Conservation (phyloP, 2,888 invertebrate genomes). For the Lasius platythorax region DNA sequence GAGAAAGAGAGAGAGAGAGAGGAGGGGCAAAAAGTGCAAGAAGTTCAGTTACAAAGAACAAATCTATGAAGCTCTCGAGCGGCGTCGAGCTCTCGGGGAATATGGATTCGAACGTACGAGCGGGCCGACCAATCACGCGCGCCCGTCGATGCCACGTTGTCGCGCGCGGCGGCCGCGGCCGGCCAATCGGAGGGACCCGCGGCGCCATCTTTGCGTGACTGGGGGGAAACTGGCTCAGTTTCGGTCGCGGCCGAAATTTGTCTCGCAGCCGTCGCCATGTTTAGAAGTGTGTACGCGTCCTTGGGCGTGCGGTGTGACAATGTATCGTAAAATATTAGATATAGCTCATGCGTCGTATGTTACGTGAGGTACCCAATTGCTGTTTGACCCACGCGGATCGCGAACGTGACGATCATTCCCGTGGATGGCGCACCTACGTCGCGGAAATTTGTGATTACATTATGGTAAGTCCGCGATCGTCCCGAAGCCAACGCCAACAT, state of each 20-base stretch:
- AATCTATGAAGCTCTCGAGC: not conserved
- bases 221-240: constrained; percentile 68
- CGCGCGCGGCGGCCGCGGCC: constrained; percentile 84
- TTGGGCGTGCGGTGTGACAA: constrained; percentile 84
- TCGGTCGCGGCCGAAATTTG: constrained; percentile 79
- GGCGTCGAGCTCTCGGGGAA: not conserved
- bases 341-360: constrained; percentile 86
- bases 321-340: constrained; percentile 86
- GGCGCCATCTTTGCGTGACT: constrained; percentile 69
- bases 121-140: constrained; percentile 78
- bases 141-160: constrained; percentile 85
- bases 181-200: constrained; percentile 75
- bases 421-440: constrained; percentile 88
- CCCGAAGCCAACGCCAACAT: constrained; percentile 85
- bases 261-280: constrained; percentile 87
- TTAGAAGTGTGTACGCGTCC: constrained; percentile 85
- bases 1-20: not conserved
- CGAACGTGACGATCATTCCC: constrained; percentile 86
- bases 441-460: constrained; percentile 90
- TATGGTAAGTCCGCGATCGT: constrained; percentile 88
- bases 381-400: constrained; percentile 85
- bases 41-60: not conserved
- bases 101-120: constrained; percentile 65
- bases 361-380: constrained; percentile 88
- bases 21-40: not conserved